Evolutionary conservation across 2,888 invertebrate species (phyloP).

Genomic region (Bombyx huttoni): DNA sequence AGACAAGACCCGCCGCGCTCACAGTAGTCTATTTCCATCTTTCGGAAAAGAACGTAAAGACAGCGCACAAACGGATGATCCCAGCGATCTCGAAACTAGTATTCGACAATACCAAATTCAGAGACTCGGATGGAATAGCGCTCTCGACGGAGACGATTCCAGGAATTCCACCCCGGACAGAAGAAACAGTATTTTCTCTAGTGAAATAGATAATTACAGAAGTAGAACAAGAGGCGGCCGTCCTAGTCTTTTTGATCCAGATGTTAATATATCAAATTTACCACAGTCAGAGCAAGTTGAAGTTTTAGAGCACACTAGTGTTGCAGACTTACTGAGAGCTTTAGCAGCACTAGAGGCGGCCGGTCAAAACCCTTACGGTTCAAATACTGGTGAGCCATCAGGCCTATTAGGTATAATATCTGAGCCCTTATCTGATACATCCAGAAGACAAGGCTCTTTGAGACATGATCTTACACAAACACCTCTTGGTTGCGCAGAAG

Average conservation of each 20-base stretch:
- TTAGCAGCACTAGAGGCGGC: slow-evolving; percentile 77
- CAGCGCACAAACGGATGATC: slow-evolving; percentile 32
- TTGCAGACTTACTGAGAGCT: slow-evolving; percentile 85
- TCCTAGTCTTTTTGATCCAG: slow-evolving; percentile 58
- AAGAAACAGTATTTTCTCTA: slow-evolving; percentile 26
- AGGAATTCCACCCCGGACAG: slow-evolving; percentile 23
- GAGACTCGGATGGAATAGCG: slow-evolving; percentile 37
- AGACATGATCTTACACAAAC: slow-evolving; percentile 43
- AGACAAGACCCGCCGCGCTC: slow-evolving; percentile 48
- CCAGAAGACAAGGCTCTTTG: slow-evolving; percentile 44
- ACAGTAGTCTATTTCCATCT: slow-evolving; percentile 51
- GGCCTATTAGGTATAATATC: slow-evolving; percentile 37
- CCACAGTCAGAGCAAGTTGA: slow-evolving; percentile 66
- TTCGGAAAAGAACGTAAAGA: slow-evolving; percentile 55
- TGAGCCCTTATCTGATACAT: slow-evolving; percentile 20
- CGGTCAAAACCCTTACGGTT: slow-evolving; percentile 18
- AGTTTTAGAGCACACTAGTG: slow-evolving; percentile 84
- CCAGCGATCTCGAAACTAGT: slow-evolving; percentile 48
- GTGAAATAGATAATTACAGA: slow-evolving; percentile 48
- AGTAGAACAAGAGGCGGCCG: slow-evolving; percentile 53
- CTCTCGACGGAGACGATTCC: slow-evolving; percentile 36
- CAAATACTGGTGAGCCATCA: slow-evolving; percentile 17
- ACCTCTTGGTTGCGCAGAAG: slow-evolving; percentile 30
- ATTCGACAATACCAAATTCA: slow-evolving; percentile 52
- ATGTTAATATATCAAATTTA: slow-evolving; percentile 45